A percentile compares a stretch with the other conserved stretches of the same genome.
Conservation (phyloP, 2,888 invertebrate species). For the Hirtodrosophila trivittata region DNA sequence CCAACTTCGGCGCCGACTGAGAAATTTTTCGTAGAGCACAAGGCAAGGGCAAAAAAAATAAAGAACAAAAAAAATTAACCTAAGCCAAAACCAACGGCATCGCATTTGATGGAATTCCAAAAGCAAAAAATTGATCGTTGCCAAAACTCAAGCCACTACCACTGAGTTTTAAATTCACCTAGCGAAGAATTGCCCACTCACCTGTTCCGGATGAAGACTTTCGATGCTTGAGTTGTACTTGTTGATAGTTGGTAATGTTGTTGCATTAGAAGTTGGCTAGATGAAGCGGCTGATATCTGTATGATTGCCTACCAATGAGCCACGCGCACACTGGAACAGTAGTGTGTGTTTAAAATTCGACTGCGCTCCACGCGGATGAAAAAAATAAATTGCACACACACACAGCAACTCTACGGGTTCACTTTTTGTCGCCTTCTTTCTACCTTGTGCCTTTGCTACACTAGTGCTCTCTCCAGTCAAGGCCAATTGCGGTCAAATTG, state of each 20-base stretch:
- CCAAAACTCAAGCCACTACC: slow-evolving; percentile 18
- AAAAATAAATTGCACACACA: slow-evolving; percentile 58
- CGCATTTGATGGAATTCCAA: slow-evolving; percentile 26
- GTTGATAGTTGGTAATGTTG: slow-evolving; percentile 5
- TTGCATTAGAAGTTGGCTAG: slow-evolving; percentile 44
- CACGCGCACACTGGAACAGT: slow-evolving; percentile 42
- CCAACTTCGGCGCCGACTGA: slow-evolving; percentile 18
- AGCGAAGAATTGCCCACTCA: slow-evolving; percentile 29
- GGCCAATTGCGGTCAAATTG: slow-evolving; percentile 39
- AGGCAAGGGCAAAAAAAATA: slow-evolving; percentile 34
- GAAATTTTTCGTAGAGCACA: slow-evolving; percentile 31
- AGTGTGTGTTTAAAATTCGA: slow-evolving; percentile 19
- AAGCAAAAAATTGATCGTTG: slow-evolving; percentile 20
- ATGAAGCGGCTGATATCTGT: slow-evolving; percentile 1
- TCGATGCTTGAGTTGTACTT: slow-evolving; percentile 11
- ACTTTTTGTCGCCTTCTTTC: slow-evolving; percentile 23
- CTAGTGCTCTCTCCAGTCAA: slow-evolving; percentile 21
- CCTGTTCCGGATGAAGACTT: slow-evolving; percentile 51
- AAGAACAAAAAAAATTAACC: slow-evolving; percentile 14
- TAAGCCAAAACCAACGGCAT: slow-evolving; percentile 41
- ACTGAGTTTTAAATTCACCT: slow-evolving; percentile 33
- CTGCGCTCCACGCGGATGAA: slow-evolving; percentile 62
- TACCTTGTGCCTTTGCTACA: slow-evolving; percentile 19
- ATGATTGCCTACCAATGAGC: slow-evolving; percentile 21
- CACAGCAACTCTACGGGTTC: slow-evolving; percentile 25